A percentile compares a stretch with the other conserved stretches of the same genome.
phyloP scores from a whole-genome alignment of 1,140 invertebrate species.

The Phthorimaea operculella region DNA sequence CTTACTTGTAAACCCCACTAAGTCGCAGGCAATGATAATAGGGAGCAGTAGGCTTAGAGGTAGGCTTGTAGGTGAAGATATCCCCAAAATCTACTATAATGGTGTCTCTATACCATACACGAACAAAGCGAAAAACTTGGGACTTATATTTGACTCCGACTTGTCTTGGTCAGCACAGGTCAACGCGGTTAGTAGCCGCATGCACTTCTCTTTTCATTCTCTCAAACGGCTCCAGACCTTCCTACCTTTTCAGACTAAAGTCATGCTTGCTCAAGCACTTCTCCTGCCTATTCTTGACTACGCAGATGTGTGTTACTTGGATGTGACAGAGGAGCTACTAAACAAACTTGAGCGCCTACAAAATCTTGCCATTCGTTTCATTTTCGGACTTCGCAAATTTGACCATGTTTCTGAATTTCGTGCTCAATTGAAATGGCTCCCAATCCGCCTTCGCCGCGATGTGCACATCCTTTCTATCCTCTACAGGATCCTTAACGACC shows the following conservation, averaged over 20 bases:
- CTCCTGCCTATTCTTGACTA: neutral
- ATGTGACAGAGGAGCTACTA: neutral
- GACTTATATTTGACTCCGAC: neutral
- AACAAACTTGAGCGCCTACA: neutral
- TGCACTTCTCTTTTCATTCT: slow-evolving; percentile 2
- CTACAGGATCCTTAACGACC: no score
- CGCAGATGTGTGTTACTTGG: neutral
- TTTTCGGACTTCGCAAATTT: neutral
- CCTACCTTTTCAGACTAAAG: neutral
- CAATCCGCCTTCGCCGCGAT: neutral
- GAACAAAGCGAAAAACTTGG: slow-evolving; percentile 1
- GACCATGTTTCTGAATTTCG: slow-evolving; percentile 1
- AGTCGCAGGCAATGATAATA: neutral
- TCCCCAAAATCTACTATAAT: neutral
- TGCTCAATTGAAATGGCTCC: neutral
- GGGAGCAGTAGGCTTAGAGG: neutral
- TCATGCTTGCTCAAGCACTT: neutral
- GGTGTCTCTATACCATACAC: neutral
- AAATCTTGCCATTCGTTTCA: neutral
- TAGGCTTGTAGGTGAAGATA: neutral
- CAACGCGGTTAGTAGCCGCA: neutral
- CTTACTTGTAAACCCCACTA: neutral
- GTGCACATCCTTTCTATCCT: no score
- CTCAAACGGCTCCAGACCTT: slow-evolving; percentile 1
- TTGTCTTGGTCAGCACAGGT: neutral